phyloP scores from a whole-genome alignment of 1,140 invertebrate genomes.

The Eufriesea mexicana region DNA sequence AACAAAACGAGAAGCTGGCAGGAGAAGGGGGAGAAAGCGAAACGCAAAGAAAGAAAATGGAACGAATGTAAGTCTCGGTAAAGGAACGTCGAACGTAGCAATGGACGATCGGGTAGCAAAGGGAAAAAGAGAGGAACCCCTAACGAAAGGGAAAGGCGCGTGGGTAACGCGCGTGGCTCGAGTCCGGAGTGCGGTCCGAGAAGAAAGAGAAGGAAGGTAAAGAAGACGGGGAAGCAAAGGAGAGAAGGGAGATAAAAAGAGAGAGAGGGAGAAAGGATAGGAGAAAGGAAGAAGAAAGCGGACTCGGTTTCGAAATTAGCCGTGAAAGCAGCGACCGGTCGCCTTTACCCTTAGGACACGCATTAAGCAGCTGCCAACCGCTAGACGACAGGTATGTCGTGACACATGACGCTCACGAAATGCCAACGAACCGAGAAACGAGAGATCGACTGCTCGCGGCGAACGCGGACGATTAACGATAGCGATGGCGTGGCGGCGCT shows the following conservation, averaged over 20 bases:
- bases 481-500: not conserved
- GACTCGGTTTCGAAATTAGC: conserved; percentile 44
- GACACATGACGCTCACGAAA: conserved; percentile 64
- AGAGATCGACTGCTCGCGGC: conserved; percentile 40
- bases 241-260: no score
- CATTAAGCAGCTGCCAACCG: conserved; percentile 67
- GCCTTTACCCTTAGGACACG: conserved; percentile 47
- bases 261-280: not conserved
- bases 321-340: conserved; percentile 30
- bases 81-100: not conserved
- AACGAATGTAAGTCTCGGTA: not conserved
- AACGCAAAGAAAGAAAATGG: not conserved
- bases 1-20: not conserved
- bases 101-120: not conserved
- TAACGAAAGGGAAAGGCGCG: conserved; percentile 8
- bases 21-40: not conserved
- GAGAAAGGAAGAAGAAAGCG: not conserved
- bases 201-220: not conserved
- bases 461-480: conserved; percentile 28
- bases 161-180: not conserved
- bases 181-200: not conserved
- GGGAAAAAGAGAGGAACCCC: no score
- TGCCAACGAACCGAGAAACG: conserved; percentile 20
- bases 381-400: conserved; percentile 71
- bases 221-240: not conserved